A percentile compares a stretch with the other conserved stretches of the same genome.
These are phyloP conservation scores for Gila robusta DNA, from an alignment of 2,797 vertebrate species.

Conservation along the genomic window DNA sequence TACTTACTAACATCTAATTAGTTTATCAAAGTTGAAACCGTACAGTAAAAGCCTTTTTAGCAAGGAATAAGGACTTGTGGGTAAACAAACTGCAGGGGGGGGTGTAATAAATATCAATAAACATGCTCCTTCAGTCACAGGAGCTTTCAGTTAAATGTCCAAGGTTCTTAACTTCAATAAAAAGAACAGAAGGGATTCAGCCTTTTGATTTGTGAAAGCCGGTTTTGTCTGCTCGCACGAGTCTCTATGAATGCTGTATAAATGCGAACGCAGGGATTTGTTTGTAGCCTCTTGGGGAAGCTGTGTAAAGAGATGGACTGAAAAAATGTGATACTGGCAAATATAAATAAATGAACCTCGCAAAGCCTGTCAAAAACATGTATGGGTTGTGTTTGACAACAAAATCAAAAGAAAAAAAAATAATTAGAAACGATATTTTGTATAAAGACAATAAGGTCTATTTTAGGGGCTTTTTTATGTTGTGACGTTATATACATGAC, in stretches of 20 bases:
- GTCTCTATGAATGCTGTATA: background rate
- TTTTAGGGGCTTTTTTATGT: background rate
- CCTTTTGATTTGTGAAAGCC: conserved; percentile 20
- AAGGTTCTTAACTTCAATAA: conserved; percentile 28
- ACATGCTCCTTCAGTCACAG: background rate
- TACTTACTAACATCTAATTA: conserved; percentile 10
- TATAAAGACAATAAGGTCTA: background rate
- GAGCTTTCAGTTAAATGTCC: conserved; percentile 22
- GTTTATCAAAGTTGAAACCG: conserved; percentile 19
- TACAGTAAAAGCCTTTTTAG: conserved; percentile 25
- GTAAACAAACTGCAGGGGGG: conserved; percentile 28
- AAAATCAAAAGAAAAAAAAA: background rate
- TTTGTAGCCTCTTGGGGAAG: background rate
- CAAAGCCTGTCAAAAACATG: background rate
- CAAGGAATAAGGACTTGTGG: background rate
- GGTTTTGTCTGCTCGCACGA: background rate
- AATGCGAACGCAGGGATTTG: background rate
- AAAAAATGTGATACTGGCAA: background rate
- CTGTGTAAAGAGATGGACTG: background rate
- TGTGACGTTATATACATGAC: background rate
- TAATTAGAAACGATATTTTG: background rate
- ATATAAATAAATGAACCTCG: conserved; percentile 12
- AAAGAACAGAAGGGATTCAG: conserved; percentile 14
- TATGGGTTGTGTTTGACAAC: conserved; percentile 17
- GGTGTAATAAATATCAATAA: conserved; percentile 23